Base-by-base conservation (phyloP, 2,797 vertebrate genomes). In the Rhinichthys osculus region DNA sequence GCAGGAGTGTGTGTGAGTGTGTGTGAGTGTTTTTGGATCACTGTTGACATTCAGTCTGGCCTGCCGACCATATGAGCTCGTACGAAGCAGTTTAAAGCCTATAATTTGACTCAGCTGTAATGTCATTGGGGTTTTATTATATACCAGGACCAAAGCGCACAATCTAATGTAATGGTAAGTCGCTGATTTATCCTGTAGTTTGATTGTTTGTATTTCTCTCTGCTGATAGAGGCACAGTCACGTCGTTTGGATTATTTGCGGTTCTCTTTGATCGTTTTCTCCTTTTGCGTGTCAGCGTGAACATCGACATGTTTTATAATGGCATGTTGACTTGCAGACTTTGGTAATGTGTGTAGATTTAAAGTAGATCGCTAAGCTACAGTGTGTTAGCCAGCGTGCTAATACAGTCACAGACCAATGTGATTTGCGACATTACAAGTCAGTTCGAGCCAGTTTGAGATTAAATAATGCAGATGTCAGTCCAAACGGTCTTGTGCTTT, bases 131-230 rank as follows among this genome's bases (percentile, higher is more conserved):
- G 42, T n/a, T 70, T 21, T 33, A 62, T 57, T 40, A 70, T 69
- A 59, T 2, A n/a, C 33, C 76, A 10, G 67, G 30, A 71, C 23
- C 67, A 27, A 54, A 67, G 42, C 19, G 54, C 40, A 9, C 21
- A n/a, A 4, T 80, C 67, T 72, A 62, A 73, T 85, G 77, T 85
- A 62, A 80, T 57, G 84, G 84, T 85, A 30, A 80, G 84, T 35
- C 27, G 47, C 47, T 13, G 83, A n/a, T 11, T 59, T 4, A 14
- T 30, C 19, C 9, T 19, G 23, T 23, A 11, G 54, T 7, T n/a
- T 0, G 21, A 7, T 44, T 13, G 74, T n/a, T n/a, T 42, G 7
- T 10, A 72, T 35, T 21, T 47, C 2, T 77, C 11, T 16, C 44
- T 62, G 27, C 27, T 16, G 16, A 42, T 4, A 16, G 21, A 44